Base-by-base conservation (phyloP, 2,113 vertebrate species). In the Nyctibius bracteatus region DNA sequence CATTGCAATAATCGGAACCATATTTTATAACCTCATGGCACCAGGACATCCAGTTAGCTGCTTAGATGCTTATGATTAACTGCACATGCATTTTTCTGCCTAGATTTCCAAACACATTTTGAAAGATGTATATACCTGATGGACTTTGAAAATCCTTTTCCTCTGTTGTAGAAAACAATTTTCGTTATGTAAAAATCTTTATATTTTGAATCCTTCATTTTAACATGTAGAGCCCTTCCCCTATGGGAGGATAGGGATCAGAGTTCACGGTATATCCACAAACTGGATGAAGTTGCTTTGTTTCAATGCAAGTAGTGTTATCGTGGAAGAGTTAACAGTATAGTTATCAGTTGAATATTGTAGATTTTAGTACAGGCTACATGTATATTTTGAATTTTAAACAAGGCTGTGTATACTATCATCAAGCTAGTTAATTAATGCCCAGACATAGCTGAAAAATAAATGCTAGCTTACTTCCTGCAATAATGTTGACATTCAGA, bases 381-480 rank as follows among this genome's bases (percentile, higher is more conserved):
- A 25, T 4, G 11, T n/a, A 43, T 43, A 73, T 59, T 66, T 39
- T 87, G 41, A 94, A 77, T 87, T 86, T 83, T 35, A 83, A 90
- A 77, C 41, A 66, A 83, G 78, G 12, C 14, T 81, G 27, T 74
- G n/a, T 33, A 72, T 46, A 33, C 17, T 49, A 46, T 49, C 43
- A 88, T 77, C 59, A 66, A 92, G 25, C 33, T 54, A 55, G 23
- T 54, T 94, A 88, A 91, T 84, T 62, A 90, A 68, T 80, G 47
- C 24, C 85, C 72, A 80, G 74, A 91, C 21, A 81, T 33, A 39
- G 37, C 19, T 78, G 80, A 81, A 91, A 91, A 92, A 78, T 22
- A 81, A 73, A 35, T 17, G 6, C 20, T 68, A 66, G 21, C 43
- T 68, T 73, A 41, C 66, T 92, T 91, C 24, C n/a, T 74, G n/a